Base-by-base conservation (phyloP, 2,888 invertebrate genomes). In the Orthosia gothica region DNA sequence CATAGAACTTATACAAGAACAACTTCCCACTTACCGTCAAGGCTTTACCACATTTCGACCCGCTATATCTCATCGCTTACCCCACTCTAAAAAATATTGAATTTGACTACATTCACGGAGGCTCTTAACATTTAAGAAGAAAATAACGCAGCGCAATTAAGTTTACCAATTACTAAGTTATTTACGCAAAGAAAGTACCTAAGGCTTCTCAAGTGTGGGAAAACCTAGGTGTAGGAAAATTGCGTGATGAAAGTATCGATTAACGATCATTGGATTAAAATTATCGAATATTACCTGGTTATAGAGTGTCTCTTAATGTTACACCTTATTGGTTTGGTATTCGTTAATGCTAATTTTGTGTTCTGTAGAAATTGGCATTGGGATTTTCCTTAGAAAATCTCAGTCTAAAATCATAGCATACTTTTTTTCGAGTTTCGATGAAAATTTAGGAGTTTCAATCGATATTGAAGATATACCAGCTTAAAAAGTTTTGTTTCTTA, bases 101-200 rank as follows among this genome's bases (percentile, higher is more conserved):
- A 89, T 89, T 84, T 87, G 77, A 83, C 67, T 76, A 82, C 81
- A 82, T 79, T 82, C 77, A 72, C 76, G 72, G 45, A 79, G 72
- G 68, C 84, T 84, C 77, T 84, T 82, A 70, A 81, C 80, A 76
- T 79, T 80, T 63, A 74, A 74, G 77, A 69, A 81, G 73, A 83
- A 69, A 82, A 84, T 82, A 85, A 86, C 81, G 64, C 66, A 20
- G 70, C 72, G 71, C 86, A 88, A 88, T 89, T 90, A 84, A 86
- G 83, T 88, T 68, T 75, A 79, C 83, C 87, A 87, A 90, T 91
- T 81, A 77, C 80, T 7, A 66, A 81, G 85, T 87, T 89, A 88
- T 89, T 91, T 88, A 86, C 62, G 71, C 73, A 73, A 83, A 81
- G 88, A 87, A 86, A 91, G 74, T 84, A 81, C 84, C 82, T 67